These are phyloP conservation scores for Larimichthys polyactis DNA, from an alignment of 2,113 vertebrate genomes.

Conservation along the genomic window DNA sequence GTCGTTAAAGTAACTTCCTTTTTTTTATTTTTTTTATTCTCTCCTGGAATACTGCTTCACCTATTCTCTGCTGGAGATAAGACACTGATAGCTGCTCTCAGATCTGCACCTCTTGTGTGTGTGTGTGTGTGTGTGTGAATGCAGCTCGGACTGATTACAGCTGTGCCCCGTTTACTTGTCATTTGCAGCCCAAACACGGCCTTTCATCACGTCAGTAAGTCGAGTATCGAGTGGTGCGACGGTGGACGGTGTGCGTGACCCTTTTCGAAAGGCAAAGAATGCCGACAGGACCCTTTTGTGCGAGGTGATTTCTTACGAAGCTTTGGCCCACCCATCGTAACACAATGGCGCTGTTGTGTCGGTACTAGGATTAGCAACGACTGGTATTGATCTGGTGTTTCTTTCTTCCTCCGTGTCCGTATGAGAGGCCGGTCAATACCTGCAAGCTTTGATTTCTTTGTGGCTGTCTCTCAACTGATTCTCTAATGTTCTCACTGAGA, in stretches of 20 bases:
- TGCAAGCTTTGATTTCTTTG: constrained; percentile 74
- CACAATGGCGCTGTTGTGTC: constrained; percentile 68
- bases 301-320: constrained; percentile 47
- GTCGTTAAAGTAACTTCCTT: constrained; percentile 60
- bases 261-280: constrained; percentile 17
- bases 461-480: constrained; percentile 27
- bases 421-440: constrained; percentile 72
- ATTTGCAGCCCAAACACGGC: constrained; percentile 11
- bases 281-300: constrained; percentile 40
- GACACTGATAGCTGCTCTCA: constrained; percentile 23
- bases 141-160: constrained; percentile 45
- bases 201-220: constrained; percentile 36
- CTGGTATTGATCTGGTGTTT: constrained; percentile 67
- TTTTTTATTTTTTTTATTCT: constrained; percentile 19
- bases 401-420: constrained; percentile 64
- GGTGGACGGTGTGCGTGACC: constrained; percentile 1
- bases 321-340: constrained; percentile 53
- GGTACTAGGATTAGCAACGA: constrained; percentile 73
- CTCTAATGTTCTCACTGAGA: constrained; percentile 22
- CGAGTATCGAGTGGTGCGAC: constrained; percentile 28
- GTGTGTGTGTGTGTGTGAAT: constrained; percentile 12
- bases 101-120: constrained; percentile 16
- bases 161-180: background rate
- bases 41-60: constrained; percentile 41
- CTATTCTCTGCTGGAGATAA: constrained; percentile 58